Base-by-base conservation (phyloP, 2,113 vertebrate species). In the Carassius carassius region DNA sequence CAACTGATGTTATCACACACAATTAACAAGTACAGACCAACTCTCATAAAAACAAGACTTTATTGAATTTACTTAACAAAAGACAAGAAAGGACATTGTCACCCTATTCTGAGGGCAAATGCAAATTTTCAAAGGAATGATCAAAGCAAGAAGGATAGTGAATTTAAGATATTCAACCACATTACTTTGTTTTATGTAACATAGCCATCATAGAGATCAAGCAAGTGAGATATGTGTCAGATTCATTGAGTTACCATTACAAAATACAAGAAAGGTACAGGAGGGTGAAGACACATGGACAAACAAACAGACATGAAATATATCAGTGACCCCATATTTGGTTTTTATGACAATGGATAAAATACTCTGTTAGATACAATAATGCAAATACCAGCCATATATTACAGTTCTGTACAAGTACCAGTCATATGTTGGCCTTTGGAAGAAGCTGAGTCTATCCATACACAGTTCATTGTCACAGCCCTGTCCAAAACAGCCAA, bases 381-480 rank as follows among this genome's bases (percentile, higher is more conserved):
- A 70, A 63, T 23, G 51, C n/a, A 76, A 82, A 29, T 69, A 1
- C 78, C 63, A 72, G 54, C 37, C 79, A 44, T 58, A 32, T 76
- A 63, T 76, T 62, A 77, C 70, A 54, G 76, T 58, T 80, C 73
- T 56, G 17, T 60, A 81, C 80, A 51, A 54, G 85, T 87, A 89
- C 86, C 84, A 67, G 23, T 65, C 10, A 13, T 56, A 29, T 47
- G 83, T 56, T 74, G 70, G 70, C 21, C 21, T 44, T 74, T 0
- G 21, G 35, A 47, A 1, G 12, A 47, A 37, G 41, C 41, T 47
- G 3, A 19, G 19, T 44, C 41, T 44, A 44, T 11, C 41, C 41
- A 11, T 44, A 44, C 41, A 44, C 41, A 44, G 41, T 10, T 69
- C 29, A 16, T 11, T 3, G 32, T 47, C 19, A 21, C 21, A 44